Evolutionary conservation across 2,888 invertebrate species (phyloP), one percentile per base, ranked within the genome.

Genomic region (Pasiphila rectangulata): DNA sequence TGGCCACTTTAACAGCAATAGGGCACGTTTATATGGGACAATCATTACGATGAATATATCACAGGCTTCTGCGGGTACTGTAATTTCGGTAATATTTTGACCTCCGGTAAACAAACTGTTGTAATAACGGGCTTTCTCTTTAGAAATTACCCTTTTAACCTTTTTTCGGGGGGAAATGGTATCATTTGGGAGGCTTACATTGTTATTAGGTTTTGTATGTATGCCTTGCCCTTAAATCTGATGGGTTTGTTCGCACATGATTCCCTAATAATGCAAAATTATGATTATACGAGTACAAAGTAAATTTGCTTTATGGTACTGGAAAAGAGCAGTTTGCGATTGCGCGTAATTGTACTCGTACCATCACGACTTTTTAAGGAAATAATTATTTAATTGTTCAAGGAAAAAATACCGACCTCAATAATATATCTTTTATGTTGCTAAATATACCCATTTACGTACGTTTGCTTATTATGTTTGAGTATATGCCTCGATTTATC

Each of bases 161-260:
- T 70, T 73, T 70, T 65, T 70, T 67, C 63, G 60, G 58, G 56
- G 56, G 67, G 61, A 67, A 75, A 75, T 69, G 72, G 68, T 69
- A 67, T 71, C 72, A 69, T 72, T 73, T 65, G 64, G 61, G 59
- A 58, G 63, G 61, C 69, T 66, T 66, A 69, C 69, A 71, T 72
- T 72, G 70, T 73, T 70, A 72, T 72, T 68, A 69, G 67, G 63
- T 61, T 66, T 65, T 57, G 57, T 62, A 60, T 65, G 64, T 66
- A 63, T 65, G 68, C 66, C 63, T 65, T 51, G 41, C 56, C 53
- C 46, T 44, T 50, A 50, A 57, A 57, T 53, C 42, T 55, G 59
- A 50, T 39, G 54, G 32, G 50, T 48, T 29, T 48, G 45, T 48
- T 46, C 45, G 27, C 47, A 42, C 38, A 41, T 41, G 21, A 43